Base-by-base conservation (phyloP, 2,113 vertebrate genomes). In the Erythrocercus mccallii region DNA sequence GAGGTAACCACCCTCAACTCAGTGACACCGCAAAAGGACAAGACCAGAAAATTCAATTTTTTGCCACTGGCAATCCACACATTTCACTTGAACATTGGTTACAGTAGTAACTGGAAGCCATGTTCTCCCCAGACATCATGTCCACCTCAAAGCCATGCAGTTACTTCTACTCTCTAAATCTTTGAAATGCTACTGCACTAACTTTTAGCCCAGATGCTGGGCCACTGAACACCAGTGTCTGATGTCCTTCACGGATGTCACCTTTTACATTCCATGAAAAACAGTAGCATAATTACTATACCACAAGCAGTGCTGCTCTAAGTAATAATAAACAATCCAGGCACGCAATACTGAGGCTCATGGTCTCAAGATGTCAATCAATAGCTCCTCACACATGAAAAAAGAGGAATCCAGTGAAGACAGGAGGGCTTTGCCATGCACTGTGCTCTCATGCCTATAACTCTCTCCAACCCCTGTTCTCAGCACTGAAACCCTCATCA, bases 321-420 rank as follows among this genome's bases (percentile, higher is more conserved):
- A 88, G 24, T 28, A 85, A 92, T 40, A 37, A 88, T 28, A 88
- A 93, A 94, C 60, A 86, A 90, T 23, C 51, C 77, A 91, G n/a
- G 24, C 28, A 70, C 0, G 1, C 31, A 54, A 2, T 21, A 38
- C 22, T 19, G 35, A 68, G 44, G 25, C 35, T 91, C 38, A 17
- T 4, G 30, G 44, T 51, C 69, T 68, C 35, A 71, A 73, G 48
- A 60, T 16, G n/a, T 53, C 4, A 6, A 48, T 68, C 38, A 53
- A 5, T 3, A 86, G 45, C 48, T 94, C 45, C 50, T 86, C 61
- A 57, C 0, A 3, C 24, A 47, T 0, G 35, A 66, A 72, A 77
- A 65, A 72, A 53, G 7, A 48, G 13, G 6, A 53, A 83, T 31
- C 4, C 47, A 71, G 19, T 28, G 40, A 85, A 71, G 48, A n/a